phyloP scores from a whole-genome alignment of 2,888 invertebrate species.

The Drosophila kuntzei region DNA sequence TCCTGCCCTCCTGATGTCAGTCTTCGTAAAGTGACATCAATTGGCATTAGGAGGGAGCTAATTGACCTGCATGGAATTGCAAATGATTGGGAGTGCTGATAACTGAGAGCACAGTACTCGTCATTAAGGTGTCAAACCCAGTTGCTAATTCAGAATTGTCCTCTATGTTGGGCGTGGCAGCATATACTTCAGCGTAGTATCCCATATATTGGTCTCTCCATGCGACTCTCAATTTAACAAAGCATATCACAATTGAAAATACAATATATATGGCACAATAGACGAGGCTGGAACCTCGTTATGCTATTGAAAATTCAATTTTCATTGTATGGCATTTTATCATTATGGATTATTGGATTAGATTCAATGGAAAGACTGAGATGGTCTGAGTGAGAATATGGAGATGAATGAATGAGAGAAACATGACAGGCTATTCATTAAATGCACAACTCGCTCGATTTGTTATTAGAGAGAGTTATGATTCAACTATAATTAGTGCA shows the following conservation, averaged over 20 bases:
- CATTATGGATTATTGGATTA: slow-evolving; percentile 27
- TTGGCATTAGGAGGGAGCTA: slow-evolving; percentile 37
- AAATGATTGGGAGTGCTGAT: slow-evolving; percentile 8
- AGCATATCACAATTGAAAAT: slow-evolving; percentile 47
- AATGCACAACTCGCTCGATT: slow-evolving; percentile 12
- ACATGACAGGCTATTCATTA: not conserved
- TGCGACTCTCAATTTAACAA: slow-evolving; percentile 29
- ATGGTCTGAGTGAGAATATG: not conserved
- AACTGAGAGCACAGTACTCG: not conserved
- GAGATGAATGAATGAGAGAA: too few relatives aligned
- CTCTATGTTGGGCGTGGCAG: not conserved
- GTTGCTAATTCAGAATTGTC: not conserved
- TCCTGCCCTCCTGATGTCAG: not conserved
- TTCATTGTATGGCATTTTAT: slow-evolving; percentile 29
- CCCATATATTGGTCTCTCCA: not conserved
- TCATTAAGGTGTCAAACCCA: slow-evolving; percentile 6
- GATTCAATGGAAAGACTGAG: not conserved
- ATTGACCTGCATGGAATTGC: slow-evolving; percentile 24
- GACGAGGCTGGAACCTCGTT: slow-evolving; percentile 29
- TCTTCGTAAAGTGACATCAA: slow-evolving; percentile 42
- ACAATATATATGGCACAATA: slow-evolving; percentile 11
- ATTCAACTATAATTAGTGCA: not conserved
- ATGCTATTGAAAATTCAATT: slow-evolving; percentile 36
- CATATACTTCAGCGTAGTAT: not conserved
- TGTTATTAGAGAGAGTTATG: not conserved